Base-by-base conservation (phyloP, 1,140 invertebrate species). In the Brachionus plicatilis region DNA sequence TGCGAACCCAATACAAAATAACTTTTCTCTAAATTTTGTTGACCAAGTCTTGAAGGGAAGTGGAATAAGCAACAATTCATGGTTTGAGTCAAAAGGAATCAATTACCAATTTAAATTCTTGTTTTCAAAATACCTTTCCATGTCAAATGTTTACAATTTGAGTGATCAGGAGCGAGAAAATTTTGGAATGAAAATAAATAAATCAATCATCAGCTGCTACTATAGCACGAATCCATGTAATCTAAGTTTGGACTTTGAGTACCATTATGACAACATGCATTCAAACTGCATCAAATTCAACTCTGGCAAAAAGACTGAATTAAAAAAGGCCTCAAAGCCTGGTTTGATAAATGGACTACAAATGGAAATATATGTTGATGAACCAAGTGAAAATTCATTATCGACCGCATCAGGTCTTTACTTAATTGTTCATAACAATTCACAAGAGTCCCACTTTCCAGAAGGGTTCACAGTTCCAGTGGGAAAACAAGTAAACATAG, bases 381-480 rank as follows among this genome's bases (percentile, higher is more conserved):
- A 82, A 27, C 33, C 53, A 0, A 60, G 24, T 41, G 37, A 45
- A 24, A 17, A 43, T 41, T 60, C 53, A 27, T 47, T 82, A 6
- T 12, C 53, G 6, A 41, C 53, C 8, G 37, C 37, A 11, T 43
- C 29, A 12, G 79, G 79, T 24, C 50, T 65, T 43, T 45, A 47
- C 43, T 8, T 82, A n/a, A 45, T 43, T n/a, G 29, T 82, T 20
- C 79, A 82, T 47, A 82, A 82, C 45, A 82, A 43, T 41, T 45
- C 79, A 11, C 8, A n/a, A 14, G 17, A 65, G 9, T 11, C 41
- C 0, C 24, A 24, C 12, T 82, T 43, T 68, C 37, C 53, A 2
- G 27, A 82, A 17, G 50, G 53, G n/a, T 45, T 65, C 7, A 45
- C 37, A 11, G 50, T 82, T 11, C 65, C 79, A 12, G 53, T 47